Evolutionary conservation across 2,888 invertebrate genomes (phyloP).

Genomic region (Dexiosoma caninum): DNA sequence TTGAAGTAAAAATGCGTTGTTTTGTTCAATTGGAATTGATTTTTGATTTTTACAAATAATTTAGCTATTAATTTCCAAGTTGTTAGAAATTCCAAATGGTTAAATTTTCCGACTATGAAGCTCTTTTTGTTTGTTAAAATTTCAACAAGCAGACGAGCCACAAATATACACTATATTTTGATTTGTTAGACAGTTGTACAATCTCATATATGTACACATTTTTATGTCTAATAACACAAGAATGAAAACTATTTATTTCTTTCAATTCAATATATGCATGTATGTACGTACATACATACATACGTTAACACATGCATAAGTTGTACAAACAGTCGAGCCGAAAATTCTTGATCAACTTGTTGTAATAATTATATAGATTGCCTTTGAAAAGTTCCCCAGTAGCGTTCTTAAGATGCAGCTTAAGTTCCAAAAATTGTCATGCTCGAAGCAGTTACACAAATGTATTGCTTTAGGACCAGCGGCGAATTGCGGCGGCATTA

Average conservation of each 20-base stretch:
- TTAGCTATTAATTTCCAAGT: background rate
- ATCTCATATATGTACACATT: no score
- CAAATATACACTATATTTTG: no score
- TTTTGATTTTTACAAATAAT: background rate
- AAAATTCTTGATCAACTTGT: slow-evolving; percentile 23
- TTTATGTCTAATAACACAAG: background rate
- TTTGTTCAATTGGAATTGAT: background rate
- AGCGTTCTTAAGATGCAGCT: no score
- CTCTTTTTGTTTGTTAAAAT: background rate
- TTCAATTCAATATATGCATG: background rate
- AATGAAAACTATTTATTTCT: slow-evolving; percentile 4
- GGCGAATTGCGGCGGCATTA: no score
- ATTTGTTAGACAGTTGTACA: no score
- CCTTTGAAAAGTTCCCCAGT: background rate
- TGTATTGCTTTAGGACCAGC: no score
- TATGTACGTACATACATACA: no score
- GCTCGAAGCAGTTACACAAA: no score
- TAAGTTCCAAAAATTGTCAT: no score
- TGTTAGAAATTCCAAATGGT: background rate
- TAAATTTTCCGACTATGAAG: no score
- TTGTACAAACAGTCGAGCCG: slow-evolving; percentile 6
- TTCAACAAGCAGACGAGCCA: background rate
- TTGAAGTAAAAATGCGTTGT: no score
- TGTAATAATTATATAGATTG: background rate
- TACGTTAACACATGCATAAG: slow-evolving; percentile 1